phyloP scores from a whole-genome alignment of 2,797 vertebrate species.

The Ara ararauna region DNA sequence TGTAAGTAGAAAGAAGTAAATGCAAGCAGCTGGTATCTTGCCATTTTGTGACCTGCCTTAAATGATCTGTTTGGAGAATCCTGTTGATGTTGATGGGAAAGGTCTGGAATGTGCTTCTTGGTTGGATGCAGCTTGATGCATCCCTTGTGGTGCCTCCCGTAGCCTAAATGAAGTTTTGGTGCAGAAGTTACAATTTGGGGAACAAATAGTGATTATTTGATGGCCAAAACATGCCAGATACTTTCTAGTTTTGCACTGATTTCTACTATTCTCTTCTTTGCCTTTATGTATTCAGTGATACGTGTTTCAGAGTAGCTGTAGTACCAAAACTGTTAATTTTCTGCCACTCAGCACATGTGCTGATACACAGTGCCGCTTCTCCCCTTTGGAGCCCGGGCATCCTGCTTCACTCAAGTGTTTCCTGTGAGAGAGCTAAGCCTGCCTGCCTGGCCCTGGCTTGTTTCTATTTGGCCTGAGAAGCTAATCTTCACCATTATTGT shows the following conservation, averaged over 20 bases:
- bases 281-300: not conserved
- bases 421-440: slow-evolving; percentile 24
- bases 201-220: not conserved
- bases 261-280: not conserved
- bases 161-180: not conserved
- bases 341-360: not conserved
- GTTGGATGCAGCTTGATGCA: not conserved
- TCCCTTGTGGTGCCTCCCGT: not conserved
- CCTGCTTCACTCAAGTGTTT: not conserved
- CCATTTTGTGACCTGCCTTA: not conserved
- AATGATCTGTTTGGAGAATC: not conserved
- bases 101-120: not conserved
- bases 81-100: not conserved
- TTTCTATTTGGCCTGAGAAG: slow-evolving; percentile 44
- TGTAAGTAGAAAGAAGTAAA: not conserved
- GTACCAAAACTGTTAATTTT: slow-evolving; percentile 24
- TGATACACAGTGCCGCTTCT: not conserved
- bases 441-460: not conserved
- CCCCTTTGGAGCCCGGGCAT: slow-evolving; percentile 9
- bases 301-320: not conserved
- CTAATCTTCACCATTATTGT: slow-evolving; percentile 35
- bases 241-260: not conserved
- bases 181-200: not conserved
- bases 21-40: not conserved
- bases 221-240: not conserved